phyloP scores from a whole-genome alignment of 1,140 invertebrate genomes.

The Drosophila subobscura region DNA sequence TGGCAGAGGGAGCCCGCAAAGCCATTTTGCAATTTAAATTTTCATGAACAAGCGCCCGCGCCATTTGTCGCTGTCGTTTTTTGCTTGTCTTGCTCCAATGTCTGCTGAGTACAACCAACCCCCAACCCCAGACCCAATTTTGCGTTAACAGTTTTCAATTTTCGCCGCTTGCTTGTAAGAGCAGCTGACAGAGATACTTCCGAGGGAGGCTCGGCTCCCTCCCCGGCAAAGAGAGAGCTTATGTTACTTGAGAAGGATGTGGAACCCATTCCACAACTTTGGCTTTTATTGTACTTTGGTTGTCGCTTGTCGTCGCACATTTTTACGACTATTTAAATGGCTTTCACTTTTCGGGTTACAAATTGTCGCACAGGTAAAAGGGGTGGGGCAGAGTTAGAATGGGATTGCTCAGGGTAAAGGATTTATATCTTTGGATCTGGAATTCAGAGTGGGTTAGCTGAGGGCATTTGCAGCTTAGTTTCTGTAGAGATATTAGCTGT shows the following conservation, averaged over 20 bases:
- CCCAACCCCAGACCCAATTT: constrained; percentile 5
- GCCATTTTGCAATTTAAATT: constrained; percentile 70
- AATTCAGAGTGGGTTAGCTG: too few species aligned
- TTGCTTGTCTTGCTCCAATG: constrained; percentile 21
- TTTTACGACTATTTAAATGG: constrained; percentile 68
- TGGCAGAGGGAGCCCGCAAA: constrained; percentile 38
- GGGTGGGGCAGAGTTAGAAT: not conserved
- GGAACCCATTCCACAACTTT: constrained; percentile 25
- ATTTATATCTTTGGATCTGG: too few species aligned
- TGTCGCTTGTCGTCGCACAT: constrained; percentile 58
- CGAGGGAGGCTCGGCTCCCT: too few species aligned
- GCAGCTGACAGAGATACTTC: constrained; percentile 55
- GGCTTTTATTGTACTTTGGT: constrained; percentile 59
- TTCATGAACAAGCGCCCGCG: constrained; percentile 61
- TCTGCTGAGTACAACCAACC: constrained; percentile 9
- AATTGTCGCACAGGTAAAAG: constrained; percentile 41
- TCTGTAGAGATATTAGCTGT: too few species aligned
- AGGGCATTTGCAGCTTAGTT: too few species aligned
- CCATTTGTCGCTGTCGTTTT: constrained; percentile 62
- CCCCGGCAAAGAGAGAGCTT: not conserved
- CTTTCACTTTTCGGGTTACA: constrained; percentile 51
- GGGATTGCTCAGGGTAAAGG: not conserved
- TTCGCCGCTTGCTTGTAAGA: constrained; percentile 58
- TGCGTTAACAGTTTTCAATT: constrained; percentile 64
- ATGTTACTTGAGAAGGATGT: not conserved